These are phyloP conservation scores for Heliocidaris erythrogramma DNA, from an alignment of 35 echinoderm and acorn worm genomes.

Conservation along the genomic window DNA sequence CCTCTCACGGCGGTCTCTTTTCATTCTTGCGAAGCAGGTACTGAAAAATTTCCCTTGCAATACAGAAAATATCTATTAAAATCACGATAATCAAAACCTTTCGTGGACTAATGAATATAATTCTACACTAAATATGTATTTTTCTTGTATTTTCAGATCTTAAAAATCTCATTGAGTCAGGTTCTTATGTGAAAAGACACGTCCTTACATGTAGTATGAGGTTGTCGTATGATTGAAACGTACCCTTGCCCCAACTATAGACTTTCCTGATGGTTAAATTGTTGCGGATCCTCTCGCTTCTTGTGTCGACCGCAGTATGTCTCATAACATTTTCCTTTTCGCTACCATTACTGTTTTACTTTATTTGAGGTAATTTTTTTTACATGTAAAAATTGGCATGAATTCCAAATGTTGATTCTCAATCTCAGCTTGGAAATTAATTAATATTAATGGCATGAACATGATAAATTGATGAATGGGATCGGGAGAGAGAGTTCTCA, in stretches of 20 bases:
- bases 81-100: neutral
- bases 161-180: neutral
- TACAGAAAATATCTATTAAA: neutral
- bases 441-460: too few relatives aligned
- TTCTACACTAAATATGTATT: neutral
- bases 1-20: neutral
- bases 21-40: slow-evolving; percentile 2
- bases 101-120: neutral
- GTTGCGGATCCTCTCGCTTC: too few relatives aligned
- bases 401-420: too few relatives aligned
- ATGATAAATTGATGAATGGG: too few relatives aligned
- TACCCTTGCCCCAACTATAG: neutral
- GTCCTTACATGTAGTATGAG: neutral
- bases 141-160: neutral
- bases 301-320: too few relatives aligned
- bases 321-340: too few relatives aligned
- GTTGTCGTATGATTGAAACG: neutral
- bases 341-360: too few relatives aligned
- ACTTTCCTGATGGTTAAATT: neutral
- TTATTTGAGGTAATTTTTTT: too few relatives aligned
- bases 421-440: too few relatives aligned
- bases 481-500: too few relatives aligned
- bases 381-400: too few relatives aligned
- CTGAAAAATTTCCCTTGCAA: neutral
- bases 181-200: neutral